Conservation (phyloP, 2,113 vertebrate genomes). For the Rhagologus leucostigma region DNA sequence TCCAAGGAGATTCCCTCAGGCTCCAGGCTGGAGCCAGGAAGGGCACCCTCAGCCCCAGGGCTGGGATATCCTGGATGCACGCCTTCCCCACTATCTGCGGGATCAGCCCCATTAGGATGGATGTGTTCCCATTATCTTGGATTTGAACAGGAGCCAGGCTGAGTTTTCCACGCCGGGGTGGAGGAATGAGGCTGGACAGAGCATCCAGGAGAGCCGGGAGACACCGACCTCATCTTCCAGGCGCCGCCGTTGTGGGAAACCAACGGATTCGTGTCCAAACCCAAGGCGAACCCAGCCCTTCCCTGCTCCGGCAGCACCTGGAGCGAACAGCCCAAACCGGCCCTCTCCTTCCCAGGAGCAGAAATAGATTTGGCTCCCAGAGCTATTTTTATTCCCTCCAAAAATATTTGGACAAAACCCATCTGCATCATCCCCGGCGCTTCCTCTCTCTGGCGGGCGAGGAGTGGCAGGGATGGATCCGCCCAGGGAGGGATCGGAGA, state of each 20-base stretch:
- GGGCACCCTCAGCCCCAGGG: not conserved
- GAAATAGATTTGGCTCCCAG: not conserved
- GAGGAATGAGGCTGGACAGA: not conserved
- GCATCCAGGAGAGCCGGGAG: not conserved
- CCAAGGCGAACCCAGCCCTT: not conserved
- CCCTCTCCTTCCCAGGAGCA: not conserved
- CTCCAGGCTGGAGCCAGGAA: not conserved
- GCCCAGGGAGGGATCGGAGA: not conserved
- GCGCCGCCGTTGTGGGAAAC: not conserved
- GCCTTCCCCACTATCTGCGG: accelerated
- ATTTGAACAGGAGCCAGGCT: not conserved
- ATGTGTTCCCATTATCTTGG: not conserved
- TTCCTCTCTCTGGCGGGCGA: not conserved
- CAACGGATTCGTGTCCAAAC: not conserved
- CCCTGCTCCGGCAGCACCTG: not conserved
- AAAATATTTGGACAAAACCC: not conserved
- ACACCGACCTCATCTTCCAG: not conserved
- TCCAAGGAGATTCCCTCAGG: not conserved
- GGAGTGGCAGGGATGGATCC: not conserved
- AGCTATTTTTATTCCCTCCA: slow-evolving; percentile 8
- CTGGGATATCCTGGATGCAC: not conserved
- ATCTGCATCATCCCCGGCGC: not conserved
- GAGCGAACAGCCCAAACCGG: not conserved
- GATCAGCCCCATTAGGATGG: not conserved
- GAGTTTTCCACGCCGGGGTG: not conserved